Base-by-base conservation (phyloP, 2,113 vertebrate genomes). In the Passer montanus region DNA sequence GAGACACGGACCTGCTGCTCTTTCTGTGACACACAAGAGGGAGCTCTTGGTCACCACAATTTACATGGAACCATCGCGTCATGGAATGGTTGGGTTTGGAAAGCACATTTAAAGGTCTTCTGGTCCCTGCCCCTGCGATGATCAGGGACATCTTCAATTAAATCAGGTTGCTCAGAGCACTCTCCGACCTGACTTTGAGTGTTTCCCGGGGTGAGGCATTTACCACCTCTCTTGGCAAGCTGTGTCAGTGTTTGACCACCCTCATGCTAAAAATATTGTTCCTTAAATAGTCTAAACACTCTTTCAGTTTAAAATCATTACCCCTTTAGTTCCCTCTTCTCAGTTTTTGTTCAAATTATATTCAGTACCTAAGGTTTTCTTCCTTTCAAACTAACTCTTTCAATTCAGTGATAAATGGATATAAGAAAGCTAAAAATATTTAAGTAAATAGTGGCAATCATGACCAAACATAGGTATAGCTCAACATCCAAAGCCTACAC, bases 41-140 rank as follows among this genome's bases (percentile, higher is more conserved):
- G 97, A 95, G 94, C 96, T 60, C 39, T 94, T 93, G 83, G 27
- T 84, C 85, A 41, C 53, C 37, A 31, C 18, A 59, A 52, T 22
- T 55, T 43, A 8, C 22, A 3, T 16, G 27, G 17, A 76, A 7
- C 62, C 30, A 0, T 7, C 1, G 1, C 30, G 1, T 10, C 39
- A 2, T 26, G 3, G 24, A 26, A 21, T 6, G 21, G 22, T 43
- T 37, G 17, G 7, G 21, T 8, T 20, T 69, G 70, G 21, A 27
- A 60, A 19, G 35, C 26, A 5, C 6, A 0, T 62, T 69, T 62
- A 35, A 16, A 49, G 31, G 30, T 33, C 47, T 5, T 47, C 35
- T 22, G 22, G 47, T 62, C 10, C 10, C 19, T 31, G 18, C 14
- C 12, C 10, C 41, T 55, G 30, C 41, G 22, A 9, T 41, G 3